Base-by-base conservation (phyloP, 2,888 invertebrate genomes). In the Leucozona laternaria region DNA sequence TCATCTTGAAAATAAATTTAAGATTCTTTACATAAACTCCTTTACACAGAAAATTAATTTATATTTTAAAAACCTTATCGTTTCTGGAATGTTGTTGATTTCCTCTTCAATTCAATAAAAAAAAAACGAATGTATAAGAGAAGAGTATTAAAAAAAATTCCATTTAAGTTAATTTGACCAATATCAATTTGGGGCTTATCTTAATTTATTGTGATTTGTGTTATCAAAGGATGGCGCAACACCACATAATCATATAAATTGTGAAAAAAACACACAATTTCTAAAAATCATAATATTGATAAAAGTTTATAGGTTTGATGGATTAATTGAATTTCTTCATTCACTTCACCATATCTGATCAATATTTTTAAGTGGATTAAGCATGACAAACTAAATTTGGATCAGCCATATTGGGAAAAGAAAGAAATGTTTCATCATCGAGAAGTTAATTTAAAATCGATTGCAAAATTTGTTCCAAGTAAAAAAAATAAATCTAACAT, bases 1-100 rank as follows among this genome's bases (percentile, higher is more conserved):
- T 83, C 83, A 83, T 83, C 75, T 62, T 82, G 31, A 70, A 60
- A 75, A 79, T 48, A 43, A 71, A 66, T 40, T 31, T 34, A 34
- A 68, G 53, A 58, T 20, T 66, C 20, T 8, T 37, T 20, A 25
- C 17, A 37, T n/a, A 64, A 20, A 25, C 0, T 34, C 1, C 2
- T 72, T 40, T 31, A 2, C 1, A 28, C 25, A 15, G 15, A 53
- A 53, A 25, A 20, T 50, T 25, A 11, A 15, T 55, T 37, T 10
- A 11, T 64, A 8, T 64, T 15, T 50, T 17, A 7, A 20, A 37
- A 22, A 22, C 8, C 37, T 37, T 60, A 60, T 40, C 37, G 1
- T 15, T 60, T 40, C 8, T 22, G 4, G 31, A 22, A 13, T 15
- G 17, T 7, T 22, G 8, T 58, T 37, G 6, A 37, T 60, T 58